Evolutionary conservation across 2,888 invertebrate genomes (phyloP).

Genomic region (Ischnura elegans): DNA sequence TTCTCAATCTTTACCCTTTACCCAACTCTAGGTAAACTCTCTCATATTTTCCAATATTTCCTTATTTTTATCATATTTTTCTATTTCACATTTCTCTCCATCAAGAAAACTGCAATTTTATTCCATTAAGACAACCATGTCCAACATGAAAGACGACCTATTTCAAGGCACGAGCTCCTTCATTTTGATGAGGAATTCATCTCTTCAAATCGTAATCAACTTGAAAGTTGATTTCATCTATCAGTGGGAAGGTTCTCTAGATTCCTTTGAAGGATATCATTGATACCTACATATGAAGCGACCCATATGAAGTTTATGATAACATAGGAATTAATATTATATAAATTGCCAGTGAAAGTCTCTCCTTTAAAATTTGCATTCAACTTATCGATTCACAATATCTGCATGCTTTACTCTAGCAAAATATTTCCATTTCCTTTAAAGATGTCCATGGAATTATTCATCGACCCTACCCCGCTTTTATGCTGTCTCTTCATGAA

Average conservation of each 20-base stretch:
- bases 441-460: neutral
- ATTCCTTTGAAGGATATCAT: too few relatives aligned
- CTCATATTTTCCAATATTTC: neutral
- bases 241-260: too few relatives aligned
- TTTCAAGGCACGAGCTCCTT: too few relatives aligned
- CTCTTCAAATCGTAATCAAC: too few relatives aligned
- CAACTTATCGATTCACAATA: neutral
- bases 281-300: too few relatives aligned
- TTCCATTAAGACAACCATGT: too few relatives aligned
- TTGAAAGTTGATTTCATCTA: too few relatives aligned
- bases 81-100: neutral
- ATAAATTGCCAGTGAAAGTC: too few relatives aligned
- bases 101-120: neutral
- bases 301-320: too few relatives aligned
- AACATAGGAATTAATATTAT: too few relatives aligned
- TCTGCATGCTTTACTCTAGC: neutral
- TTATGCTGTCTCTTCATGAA: neutral
- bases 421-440: neutral
- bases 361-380: neutral
- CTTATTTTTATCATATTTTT: neutral
- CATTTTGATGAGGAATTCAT: too few relatives aligned
- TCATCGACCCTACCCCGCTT: constrained; percentile 1
- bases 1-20: neutral
- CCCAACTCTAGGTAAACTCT: neutral
- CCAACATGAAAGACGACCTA: too few relatives aligned